phyloP scores from a whole-genome alignment of 53 echinoderm and acorn worm genomes.

The Paracentrotus lividus region DNA sequence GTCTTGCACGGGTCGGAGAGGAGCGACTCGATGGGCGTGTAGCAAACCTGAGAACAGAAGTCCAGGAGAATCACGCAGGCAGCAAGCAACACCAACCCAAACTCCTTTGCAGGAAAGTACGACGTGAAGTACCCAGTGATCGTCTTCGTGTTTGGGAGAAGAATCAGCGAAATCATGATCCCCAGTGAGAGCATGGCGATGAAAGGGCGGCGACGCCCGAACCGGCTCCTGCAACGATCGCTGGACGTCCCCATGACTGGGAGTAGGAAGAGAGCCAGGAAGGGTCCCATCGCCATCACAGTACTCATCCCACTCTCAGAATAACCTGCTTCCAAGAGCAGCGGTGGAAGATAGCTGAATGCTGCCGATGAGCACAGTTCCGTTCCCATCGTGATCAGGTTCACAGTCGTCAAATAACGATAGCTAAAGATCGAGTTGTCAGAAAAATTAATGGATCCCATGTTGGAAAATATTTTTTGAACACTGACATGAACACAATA shows the following conservation, averaged over 20 bases:
- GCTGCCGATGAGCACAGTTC: conserved; percentile 96
- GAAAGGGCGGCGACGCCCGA: conserved; percentile 88
- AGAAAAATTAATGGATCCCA: background rate
- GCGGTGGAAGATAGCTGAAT: conserved; percentile 95
- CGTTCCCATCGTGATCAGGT: conserved; percentile 88
- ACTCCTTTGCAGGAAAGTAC: conserved; percentile 64
- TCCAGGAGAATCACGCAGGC: conserved; percentile 89
- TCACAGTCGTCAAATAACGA: conserved; percentile 78
- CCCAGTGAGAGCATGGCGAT: conserved; percentile 76
- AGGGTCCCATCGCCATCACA: conserved; percentile 90
- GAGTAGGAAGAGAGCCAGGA: conserved; percentile 86
- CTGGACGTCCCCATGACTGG: conserved; percentile 90
- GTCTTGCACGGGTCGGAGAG: conserved; percentile 88
- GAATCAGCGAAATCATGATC: conserved; percentile 66
- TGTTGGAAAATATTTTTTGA: background rate
- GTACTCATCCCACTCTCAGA: conserved; percentile 94
- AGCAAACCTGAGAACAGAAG: conserved; percentile 90
- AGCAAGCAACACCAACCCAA: conserved; percentile 76
- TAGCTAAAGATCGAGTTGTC: conserved; percentile 75
- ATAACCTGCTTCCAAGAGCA: conserved; percentile 92
- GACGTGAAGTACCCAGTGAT: conserved; percentile 51
- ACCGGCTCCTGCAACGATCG: conserved; percentile 88
- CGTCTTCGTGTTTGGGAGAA: conserved; percentile 77
- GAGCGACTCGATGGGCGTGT: conserved; percentile 91
- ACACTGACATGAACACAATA: background rate